These are phyloP conservation scores for Micromys minutus DNA, from an alignment of 2,113 vertebrate species.

Conservation along the genomic window DNA sequence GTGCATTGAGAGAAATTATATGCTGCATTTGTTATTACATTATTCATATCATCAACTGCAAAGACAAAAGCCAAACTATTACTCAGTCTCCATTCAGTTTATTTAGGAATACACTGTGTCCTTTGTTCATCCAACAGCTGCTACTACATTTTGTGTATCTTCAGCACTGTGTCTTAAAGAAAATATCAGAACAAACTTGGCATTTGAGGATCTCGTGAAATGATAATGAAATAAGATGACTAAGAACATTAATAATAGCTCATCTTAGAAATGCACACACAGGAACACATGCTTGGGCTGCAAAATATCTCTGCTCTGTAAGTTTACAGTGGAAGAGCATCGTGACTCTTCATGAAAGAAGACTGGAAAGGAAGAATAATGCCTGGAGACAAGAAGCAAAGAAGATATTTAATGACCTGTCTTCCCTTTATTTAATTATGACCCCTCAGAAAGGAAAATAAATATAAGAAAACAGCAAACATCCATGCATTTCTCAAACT, in stretches of 20 bases:
- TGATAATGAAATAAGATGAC: neutral
- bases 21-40: neutral
- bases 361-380: neutral
- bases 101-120: neutral
- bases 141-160: neutral
- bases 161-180: neutral
- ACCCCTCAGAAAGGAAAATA: too few relatives aligned
- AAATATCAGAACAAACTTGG: neutral
- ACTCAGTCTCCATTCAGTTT: neutral
- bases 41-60: conserved; percentile 24
- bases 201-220: neutral
- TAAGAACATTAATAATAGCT: neutral
- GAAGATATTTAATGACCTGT: too few relatives aligned
- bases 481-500: neutral
- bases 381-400: neutral
- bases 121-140: conserved; percentile 4
- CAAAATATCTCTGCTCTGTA: neutral
- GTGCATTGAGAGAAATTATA: conserved; percentile 46
- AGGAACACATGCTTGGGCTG: neutral
- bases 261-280: neutral
- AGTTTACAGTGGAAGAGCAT: neutral
- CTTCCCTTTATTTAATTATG: neutral
- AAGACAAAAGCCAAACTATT: conserved; percentile 4
- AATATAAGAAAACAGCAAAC: neutral
- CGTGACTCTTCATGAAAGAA: neutral